phyloP scores from a whole-genome alignment of 1,140 invertebrate species.

The Cardiocondyla obscurior region DNA sequence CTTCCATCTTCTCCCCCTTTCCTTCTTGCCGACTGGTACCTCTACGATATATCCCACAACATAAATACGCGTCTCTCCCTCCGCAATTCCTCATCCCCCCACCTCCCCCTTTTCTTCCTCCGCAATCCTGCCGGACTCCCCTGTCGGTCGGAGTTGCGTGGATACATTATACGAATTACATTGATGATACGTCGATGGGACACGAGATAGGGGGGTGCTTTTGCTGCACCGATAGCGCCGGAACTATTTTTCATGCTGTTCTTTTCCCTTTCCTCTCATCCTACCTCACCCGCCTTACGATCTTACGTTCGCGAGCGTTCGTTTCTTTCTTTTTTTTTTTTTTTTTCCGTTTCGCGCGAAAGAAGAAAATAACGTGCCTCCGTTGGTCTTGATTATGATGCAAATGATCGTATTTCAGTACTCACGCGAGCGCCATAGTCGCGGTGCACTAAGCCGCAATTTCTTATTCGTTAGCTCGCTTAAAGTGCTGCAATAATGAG shows the following conservation, averaged over 20 bases:
- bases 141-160: slow-evolving; percentile 56
- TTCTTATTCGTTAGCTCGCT: slow-evolving; percentile 35
- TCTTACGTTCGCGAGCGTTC: slow-evolving; percentile 38
- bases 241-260: slow-evolving; percentile 66
- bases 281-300: background rate
- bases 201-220: slow-evolving; percentile 68
- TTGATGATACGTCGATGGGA: slow-evolving; percentile 73
- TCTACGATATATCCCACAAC: slow-evolving; percentile 62
- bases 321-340: no score
- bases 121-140: background rate
- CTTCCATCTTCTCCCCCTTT: slow-evolving; percentile 25
- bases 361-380: slow-evolving; percentile 27
- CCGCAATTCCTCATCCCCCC: background rate
- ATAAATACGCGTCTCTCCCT: slow-evolving; percentile 56
- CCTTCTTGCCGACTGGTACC: slow-evolving; percentile 23
- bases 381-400: slow-evolving; percentile 49
- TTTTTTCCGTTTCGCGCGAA: slow-evolving; percentile 44
- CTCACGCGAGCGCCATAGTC: slow-evolving; percentile 50
- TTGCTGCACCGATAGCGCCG: slow-evolving; percentile 57
- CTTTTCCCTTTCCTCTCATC: background rate
- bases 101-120: background rate
- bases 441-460: slow-evolving; percentile 7
- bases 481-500: slow-evolving; percentile 21
- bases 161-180: slow-evolving; percentile 75
- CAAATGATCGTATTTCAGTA: slow-evolving; percentile 52